Evolutionary conservation across 2,797 vertebrate genomes (phyloP).

Genomic region (Melanotaenia nigrans): DNA sequence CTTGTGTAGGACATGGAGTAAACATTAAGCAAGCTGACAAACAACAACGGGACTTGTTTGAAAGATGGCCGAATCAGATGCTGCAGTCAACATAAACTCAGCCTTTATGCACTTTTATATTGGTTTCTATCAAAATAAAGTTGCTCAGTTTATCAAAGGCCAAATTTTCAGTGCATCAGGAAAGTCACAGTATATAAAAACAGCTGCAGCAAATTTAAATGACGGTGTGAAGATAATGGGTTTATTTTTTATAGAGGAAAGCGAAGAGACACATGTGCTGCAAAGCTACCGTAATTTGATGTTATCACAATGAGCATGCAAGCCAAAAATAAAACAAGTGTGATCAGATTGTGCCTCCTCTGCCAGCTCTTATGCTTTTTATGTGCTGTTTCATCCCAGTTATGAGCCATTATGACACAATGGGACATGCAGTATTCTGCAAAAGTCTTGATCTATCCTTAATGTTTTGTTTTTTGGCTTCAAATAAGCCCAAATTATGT

Average conservation of each 20-base stretch:
- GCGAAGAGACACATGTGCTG: neutral
- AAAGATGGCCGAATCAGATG: neutral
- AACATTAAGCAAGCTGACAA: neutral
- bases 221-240: neutral
- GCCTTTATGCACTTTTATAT: neutral
- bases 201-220: too few relatives aligned
- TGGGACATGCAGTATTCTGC: neutral
- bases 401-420: neutral
- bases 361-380: neutral
- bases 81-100: neutral
- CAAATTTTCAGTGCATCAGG: slow-evolving; percentile 21
- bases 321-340: neutral
- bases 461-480: neutral
- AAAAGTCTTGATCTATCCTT: neutral
- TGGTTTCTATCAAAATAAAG: slow-evolving; percentile 9
- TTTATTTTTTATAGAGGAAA: neutral
- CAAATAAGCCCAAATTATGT: too few relatives aligned
- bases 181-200: slow-evolving; percentile 18
- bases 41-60: neutral
- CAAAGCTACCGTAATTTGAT: neutral
- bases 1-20: neutral
- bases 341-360: neutral
- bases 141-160: neutral
- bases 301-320: neutral
- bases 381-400: neutral